Conservation (phyloP, 2,113 vertebrate species). For the Paradoxurus hermaphroditus region DNA sequence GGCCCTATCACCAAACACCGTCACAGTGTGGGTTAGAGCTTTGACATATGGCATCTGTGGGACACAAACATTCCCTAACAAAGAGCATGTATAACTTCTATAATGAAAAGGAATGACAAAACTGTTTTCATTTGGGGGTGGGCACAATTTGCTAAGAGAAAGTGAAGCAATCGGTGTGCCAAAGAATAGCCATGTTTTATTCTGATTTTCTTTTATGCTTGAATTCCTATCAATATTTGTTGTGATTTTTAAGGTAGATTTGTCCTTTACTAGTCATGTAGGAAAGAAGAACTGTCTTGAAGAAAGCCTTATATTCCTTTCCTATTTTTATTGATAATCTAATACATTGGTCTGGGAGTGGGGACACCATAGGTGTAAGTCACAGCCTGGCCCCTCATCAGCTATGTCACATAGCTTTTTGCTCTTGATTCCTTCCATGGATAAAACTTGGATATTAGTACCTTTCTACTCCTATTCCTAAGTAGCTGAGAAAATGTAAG, state of each 20-base stretch:
- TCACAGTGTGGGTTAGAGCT: background rate
- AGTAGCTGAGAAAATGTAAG: background rate
- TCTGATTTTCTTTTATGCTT: conserved; percentile 38
- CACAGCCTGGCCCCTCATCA: background rate
- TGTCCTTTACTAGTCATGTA: background rate
- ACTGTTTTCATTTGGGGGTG: background rate
- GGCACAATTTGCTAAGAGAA: background rate
- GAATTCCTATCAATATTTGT: background rate
- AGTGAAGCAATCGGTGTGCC: background rate
- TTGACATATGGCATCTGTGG: background rate
- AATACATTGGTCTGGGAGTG: background rate
- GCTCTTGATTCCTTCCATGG: background rate
- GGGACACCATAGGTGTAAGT: background rate
- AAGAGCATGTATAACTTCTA: background rate
- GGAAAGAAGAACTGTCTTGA: background rate
- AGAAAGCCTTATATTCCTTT: background rate
- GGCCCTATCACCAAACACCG: background rate
- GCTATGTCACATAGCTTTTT: background rate
- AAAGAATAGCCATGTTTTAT: background rate
- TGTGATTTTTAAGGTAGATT: background rate
- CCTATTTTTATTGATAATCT: background rate
- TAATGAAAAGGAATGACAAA: background rate
- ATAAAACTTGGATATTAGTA: background rate
- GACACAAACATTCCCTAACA: background rate
- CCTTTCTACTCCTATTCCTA: background rate